Evolutionary conservation across 2,113 vertebrate genomes (phyloP).

Genomic region (Garra rufa): DNA sequence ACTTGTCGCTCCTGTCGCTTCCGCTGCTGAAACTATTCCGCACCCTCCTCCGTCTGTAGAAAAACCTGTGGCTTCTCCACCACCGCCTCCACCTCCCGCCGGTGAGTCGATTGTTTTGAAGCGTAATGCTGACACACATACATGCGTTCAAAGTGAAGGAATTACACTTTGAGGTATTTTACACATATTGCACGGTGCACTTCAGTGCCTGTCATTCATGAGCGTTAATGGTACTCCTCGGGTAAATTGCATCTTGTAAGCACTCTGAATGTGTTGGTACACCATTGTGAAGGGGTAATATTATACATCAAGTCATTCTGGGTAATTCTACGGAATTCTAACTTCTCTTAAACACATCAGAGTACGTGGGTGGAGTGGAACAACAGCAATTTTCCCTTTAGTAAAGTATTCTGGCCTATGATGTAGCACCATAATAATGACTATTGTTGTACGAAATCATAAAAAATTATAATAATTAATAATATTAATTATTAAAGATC

Average conservation of each 20-base stretch:
- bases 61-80: conserved; percentile 17
- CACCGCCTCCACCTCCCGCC: conserved; percentile 52
- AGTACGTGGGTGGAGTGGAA: neutral
- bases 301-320: conserved; percentile 3
- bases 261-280: conserved; percentile 12
- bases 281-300: neutral
- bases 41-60: conserved; percentile 19
- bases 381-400: neutral
- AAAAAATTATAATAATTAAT: neutral
- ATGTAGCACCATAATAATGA: neutral
- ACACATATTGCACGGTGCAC: neutral
- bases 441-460: neutral
- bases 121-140: neutral
- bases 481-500: too few species aligned
- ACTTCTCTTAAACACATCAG: conserved; percentile 6
- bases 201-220: conserved; percentile 15
- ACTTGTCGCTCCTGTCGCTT: conserved; percentile 67
- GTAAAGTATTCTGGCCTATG: neutral
- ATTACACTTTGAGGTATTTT: neutral
- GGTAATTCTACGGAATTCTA: neutral
- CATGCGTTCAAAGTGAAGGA: neutral
- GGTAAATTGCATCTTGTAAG: conserved; percentile 25
- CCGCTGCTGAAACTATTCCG: conserved; percentile 53
- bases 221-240: neutral
- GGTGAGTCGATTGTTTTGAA: conserved; percentile 66